phyloP scores from a whole-genome alignment of 2,113 vertebrate genomes.

The Cacatua alba region DNA sequence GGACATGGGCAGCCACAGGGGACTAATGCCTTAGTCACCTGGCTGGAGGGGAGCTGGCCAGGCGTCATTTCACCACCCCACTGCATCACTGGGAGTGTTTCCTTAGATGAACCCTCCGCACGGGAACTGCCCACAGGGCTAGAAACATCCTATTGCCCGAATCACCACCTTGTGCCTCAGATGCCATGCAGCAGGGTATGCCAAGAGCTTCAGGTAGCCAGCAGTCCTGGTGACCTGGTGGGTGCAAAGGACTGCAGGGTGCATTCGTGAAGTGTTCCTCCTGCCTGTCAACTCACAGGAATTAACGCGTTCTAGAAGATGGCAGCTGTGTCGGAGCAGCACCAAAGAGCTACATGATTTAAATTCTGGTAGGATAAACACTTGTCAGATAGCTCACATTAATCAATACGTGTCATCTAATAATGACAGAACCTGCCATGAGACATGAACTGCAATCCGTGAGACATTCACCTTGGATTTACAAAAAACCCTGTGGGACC shows the following conservation, averaged over 20 bases:
- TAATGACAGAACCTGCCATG: background rate
- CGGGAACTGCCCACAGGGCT: background rate
- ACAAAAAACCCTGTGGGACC: background rate
- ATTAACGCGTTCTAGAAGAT: background rate
- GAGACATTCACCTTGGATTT: background rate
- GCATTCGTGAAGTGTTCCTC: background rate
- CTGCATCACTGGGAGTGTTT: background rate
- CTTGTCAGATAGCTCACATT: background rate
- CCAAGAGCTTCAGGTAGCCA: background rate
- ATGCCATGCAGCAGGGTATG: background rate
- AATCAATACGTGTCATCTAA: conserved; percentile 11
- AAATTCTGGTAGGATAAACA: background rate
- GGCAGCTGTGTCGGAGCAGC: background rate
- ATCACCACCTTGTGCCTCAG: background rate
- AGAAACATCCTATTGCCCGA: background rate
- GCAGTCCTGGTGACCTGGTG: background rate
- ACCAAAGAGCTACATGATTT: background rate
- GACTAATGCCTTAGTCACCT: background rate
- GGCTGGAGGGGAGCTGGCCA: background rate
- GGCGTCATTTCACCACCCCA: background rate
- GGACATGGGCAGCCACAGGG: background rate
- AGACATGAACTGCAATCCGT: background rate
- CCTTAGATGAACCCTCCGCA: background rate
- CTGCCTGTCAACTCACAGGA: background rate
- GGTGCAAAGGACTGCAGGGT: background rate